Conservation (phyloP, 2,888 invertebrate genomes). For the Halocaridina rubra region DNA sequence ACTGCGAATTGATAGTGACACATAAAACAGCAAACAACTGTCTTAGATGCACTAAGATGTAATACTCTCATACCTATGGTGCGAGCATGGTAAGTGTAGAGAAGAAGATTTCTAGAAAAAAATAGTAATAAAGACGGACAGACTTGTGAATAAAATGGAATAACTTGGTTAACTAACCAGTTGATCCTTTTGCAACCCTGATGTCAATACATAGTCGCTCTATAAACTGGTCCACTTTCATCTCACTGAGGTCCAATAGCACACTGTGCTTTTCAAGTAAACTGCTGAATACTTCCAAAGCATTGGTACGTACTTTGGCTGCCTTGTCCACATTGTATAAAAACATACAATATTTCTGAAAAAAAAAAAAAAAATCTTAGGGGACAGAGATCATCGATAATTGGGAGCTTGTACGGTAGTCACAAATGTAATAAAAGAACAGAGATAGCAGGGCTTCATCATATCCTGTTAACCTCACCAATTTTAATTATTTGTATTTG, state of each 20-base stretch:
- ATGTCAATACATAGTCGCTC: conserved; percentile 46
- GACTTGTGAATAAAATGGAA: background rate
- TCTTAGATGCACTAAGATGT: no score
- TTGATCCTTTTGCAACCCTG: conserved; percentile 35
- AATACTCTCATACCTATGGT: no score
- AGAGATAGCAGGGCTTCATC: no score
- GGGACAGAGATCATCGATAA: no score
- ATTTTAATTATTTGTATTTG: no score
- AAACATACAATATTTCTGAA: conserved; percentile 49
- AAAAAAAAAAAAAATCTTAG: no score
- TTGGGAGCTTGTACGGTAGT: no score
- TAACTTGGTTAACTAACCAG: no score
- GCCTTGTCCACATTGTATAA: conserved; percentile 57
- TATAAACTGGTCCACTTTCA: conserved; percentile 32
- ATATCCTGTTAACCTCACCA: no score
- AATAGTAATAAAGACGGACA: background rate
- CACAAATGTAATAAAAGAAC: no score
- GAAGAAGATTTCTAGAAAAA: background rate
- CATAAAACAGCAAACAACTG: background rate
- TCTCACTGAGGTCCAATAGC: background rate
- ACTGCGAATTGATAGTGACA: no score
- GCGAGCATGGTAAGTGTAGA: no score
- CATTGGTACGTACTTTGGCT: conserved; percentile 45
- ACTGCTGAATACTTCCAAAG: conserved; percentile 44
- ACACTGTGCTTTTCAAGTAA: conserved; percentile 24